Evolutionary conservation across 2,888 invertebrate genomes (phyloP).

Genomic region (Serripes groenlandicus): DNA sequence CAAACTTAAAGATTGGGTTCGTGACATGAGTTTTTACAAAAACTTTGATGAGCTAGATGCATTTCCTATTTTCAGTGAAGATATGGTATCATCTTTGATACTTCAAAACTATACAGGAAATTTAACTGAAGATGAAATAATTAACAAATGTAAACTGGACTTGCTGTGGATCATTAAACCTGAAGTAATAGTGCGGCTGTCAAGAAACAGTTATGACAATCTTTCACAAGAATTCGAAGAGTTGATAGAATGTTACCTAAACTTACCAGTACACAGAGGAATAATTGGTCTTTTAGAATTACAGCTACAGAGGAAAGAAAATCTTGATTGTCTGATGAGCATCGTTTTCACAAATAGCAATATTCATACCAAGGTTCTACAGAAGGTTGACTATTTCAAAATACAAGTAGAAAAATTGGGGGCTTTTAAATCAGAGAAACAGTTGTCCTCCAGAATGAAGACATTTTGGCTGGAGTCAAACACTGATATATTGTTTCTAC

Average conservation of each 20-base stretch:
- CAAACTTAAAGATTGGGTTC: constrained; percentile 46
- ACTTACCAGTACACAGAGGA: constrained; percentile 67
- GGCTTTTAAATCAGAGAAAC: constrained; percentile 73
- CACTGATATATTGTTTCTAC: constrained; percentile 55
- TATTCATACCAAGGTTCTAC: constrained; percentile 45
- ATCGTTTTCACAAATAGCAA: constrained; percentile 70
- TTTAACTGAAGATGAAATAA: background rate
- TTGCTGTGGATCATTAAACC: constrained; percentile 64
- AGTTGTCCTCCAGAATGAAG: constrained; percentile 54
- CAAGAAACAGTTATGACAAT: background rate
- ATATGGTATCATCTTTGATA: constrained; percentile 65
- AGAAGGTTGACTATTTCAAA: background rate
- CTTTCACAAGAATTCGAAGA: background rate
- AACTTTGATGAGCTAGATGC: constrained; percentile 45
- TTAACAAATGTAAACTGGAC: constrained; percentile 30
- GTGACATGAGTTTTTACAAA: constrained; percentile 18
- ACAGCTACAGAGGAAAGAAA: background rate
- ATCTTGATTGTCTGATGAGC: constrained; percentile 20
- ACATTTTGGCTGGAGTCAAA: constrained; percentile 61
- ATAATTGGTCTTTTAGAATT: constrained; percentile 38
- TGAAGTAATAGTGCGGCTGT: constrained; percentile 62
- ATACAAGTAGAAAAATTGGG: constrained; percentile 66
- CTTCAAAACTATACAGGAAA: constrained; percentile 4
- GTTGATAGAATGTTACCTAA: constrained; percentile 45
- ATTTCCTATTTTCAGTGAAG: constrained; percentile 66